A percentile compares a stretch with the other conserved stretches of the same genome.
phyloP scores from a whole-genome alignment of 2,113 vertebrate genomes.

The Dolichallabes microphthalmus region DNA sequence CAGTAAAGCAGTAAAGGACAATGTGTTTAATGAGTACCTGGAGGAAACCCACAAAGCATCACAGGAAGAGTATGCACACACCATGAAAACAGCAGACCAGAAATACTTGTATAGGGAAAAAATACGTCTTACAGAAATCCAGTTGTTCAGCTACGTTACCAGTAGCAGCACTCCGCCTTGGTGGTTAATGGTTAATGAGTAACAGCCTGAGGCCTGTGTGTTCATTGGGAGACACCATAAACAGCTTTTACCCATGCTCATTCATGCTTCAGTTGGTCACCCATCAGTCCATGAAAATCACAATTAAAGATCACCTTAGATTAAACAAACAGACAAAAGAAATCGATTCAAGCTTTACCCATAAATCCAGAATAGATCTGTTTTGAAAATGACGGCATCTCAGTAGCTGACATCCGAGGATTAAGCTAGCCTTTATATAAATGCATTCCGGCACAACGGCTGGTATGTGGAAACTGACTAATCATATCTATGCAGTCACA shows the following conservation, averaged over 20 bases:
- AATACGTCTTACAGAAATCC: not conserved
- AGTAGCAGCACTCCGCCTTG: not conserved
- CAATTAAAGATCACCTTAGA: slow-evolving; percentile 43
- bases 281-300: slow-evolving; percentile 46
- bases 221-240: slow-evolving; percentile 27
- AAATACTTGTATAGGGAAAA: not conserved
- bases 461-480: slow-evolving; percentile 45
- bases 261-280: slow-evolving; percentile 32
- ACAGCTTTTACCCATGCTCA: slow-evolving; percentile 39
- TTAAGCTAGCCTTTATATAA: slow-evolving; percentile 13
- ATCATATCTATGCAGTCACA: slow-evolving; percentile 8
- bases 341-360: not conserved
- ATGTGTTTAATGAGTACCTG: too few species aligned
- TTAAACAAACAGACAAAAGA: slow-evolving; percentile 20
- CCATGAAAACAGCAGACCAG: not conserved
- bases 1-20: too few species aligned
- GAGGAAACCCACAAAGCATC: too few species aligned
- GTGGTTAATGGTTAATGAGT: slow-evolving; percentile 44
- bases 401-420: not conserved
- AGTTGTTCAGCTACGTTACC: slow-evolving; percentile 6
- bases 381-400: not conserved
- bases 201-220: slow-evolving; percentile 34
- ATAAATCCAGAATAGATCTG: not conserved
- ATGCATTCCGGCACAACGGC: slow-evolving; percentile 14
- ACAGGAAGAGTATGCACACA: too few species aligned